Percentiles rank a stretch among this genome's conserved stretches.
Evolutionary conservation across 2,797 vertebrate species (phyloP).

Genomic region (Serranus cabrilla): DNA sequence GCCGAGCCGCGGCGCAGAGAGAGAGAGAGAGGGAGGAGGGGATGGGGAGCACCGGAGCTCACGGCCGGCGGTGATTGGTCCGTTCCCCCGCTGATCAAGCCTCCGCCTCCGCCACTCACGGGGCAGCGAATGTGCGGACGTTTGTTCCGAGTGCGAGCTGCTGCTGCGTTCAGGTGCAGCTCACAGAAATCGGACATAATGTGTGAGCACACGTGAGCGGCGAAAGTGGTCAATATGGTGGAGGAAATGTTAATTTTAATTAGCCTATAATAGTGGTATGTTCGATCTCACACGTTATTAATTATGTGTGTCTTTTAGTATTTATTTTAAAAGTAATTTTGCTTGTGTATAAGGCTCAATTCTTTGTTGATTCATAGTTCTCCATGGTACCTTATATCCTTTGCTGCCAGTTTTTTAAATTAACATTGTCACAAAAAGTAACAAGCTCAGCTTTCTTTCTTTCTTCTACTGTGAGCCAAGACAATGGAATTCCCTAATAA

Average conservation of each 20-base stretch:
- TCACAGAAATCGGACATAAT: neutral
- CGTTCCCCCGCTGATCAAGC: neutral
- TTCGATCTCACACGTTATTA: no score
- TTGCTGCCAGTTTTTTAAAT: no score
- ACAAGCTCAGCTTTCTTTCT: no score
- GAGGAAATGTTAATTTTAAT: neutral
- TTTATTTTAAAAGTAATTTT: no score
- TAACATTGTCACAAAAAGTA: no score
- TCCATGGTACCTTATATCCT: no score
- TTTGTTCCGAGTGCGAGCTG: slow-evolving; percentile 29
- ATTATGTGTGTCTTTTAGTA: no score
- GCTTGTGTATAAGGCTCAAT: no score
- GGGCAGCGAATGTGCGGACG: slow-evolving; percentile 81
- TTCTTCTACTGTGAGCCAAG: no score
- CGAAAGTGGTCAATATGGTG: neutral
- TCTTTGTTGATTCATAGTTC: no score
- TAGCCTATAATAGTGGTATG: no score
- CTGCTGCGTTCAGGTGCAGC: slow-evolving; percentile 51
- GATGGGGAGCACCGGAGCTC: neutral
- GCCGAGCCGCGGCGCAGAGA: neutral
- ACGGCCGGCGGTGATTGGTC: slow-evolving; percentile 48
- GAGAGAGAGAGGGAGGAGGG: neutral
- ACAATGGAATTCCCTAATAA: no score
- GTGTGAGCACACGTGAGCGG: slow-evolving; percentile 42
- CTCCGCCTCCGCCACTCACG: slow-evolving; percentile 75